A percentile compares a stretch with the other conserved stretches of the same genome.
Evolutionary conservation across 2,113 vertebrate genomes (phyloP).

Genomic region (Muntiacus reevesi): DNA sequence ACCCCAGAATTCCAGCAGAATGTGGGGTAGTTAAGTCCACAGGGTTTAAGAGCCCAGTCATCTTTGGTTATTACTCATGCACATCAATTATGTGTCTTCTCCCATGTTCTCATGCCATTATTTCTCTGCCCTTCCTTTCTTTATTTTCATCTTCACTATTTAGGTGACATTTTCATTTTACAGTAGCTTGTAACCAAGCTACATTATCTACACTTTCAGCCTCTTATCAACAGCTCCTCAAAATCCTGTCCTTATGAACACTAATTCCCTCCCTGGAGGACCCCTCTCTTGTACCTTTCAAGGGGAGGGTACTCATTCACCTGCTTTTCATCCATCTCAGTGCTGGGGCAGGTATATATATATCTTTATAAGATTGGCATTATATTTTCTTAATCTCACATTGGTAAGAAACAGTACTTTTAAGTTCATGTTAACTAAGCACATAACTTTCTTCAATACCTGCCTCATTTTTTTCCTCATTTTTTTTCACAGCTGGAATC

Average conservation of each 20-base stretch:
- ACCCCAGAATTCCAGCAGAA: background rate
- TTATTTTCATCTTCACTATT: background rate
- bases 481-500: background rate
- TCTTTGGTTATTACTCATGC: background rate
- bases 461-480: background rate
- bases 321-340: background rate
- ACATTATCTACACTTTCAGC: background rate
- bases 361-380: background rate
- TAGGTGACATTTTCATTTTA: background rate
- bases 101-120: background rate
- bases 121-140: background rate
- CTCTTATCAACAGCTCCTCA: background rate
- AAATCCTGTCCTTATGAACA: background rate
- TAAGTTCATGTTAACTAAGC: background rate
- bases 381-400: no score
- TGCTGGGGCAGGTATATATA: background rate
- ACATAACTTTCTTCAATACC: background rate
- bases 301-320: background rate
- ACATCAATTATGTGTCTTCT: background rate
- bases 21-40: background rate
- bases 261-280: background rate
- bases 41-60: no score
- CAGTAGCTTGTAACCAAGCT: background rate
- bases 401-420: background rate
- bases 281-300: background rate